A percentile compares a stretch with the other conserved stretches of the same genome.
Conservation (phyloP, 1,140 invertebrate genomes). For the Camponotus floridanus region DNA sequence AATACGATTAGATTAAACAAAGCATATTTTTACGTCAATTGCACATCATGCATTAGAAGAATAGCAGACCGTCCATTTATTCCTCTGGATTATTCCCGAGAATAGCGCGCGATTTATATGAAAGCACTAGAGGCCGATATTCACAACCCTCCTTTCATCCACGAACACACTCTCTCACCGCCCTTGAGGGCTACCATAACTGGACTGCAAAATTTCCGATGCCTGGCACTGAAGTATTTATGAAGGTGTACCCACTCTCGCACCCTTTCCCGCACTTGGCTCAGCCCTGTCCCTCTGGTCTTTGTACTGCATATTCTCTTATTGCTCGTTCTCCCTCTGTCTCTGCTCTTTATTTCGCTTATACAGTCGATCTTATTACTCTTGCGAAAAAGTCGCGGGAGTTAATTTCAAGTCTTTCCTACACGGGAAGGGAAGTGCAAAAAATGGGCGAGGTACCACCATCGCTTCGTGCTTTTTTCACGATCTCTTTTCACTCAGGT, state of each 20-base stretch:
- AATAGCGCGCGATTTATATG: constrained; percentile 18
- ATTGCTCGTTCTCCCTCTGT: constrained; percentile 63
- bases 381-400: constrained; percentile 62
- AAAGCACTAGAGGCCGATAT: constrained; percentile 56
- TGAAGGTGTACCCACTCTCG: constrained; percentile 72
- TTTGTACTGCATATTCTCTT: constrained; percentile 58
- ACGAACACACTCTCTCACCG: constrained; percentile 38
- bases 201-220: constrained; percentile 78
- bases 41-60: background rate
- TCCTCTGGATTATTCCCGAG: constrained; percentile 24
- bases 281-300: constrained; percentile 17
- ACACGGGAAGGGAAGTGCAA: constrained; percentile 38
- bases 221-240: constrained; percentile 81
- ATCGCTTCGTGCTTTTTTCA: constrained; percentile 55
- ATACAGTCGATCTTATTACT: constrained; percentile 39
- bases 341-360: constrained; percentile 46
- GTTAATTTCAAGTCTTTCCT: constrained; percentile 63
- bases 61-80: background rate
- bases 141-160: constrained; percentile 49
- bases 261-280: constrained; percentile 58
- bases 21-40: constrained; percentile 10
- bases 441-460: constrained; percentile 49
- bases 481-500: constrained; percentile 57
- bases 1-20: background rate
- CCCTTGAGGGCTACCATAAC: constrained; percentile 65